phyloP scores from a whole-genome alignment of 2,888 invertebrate genomes.

The Pocota personata region DNA sequence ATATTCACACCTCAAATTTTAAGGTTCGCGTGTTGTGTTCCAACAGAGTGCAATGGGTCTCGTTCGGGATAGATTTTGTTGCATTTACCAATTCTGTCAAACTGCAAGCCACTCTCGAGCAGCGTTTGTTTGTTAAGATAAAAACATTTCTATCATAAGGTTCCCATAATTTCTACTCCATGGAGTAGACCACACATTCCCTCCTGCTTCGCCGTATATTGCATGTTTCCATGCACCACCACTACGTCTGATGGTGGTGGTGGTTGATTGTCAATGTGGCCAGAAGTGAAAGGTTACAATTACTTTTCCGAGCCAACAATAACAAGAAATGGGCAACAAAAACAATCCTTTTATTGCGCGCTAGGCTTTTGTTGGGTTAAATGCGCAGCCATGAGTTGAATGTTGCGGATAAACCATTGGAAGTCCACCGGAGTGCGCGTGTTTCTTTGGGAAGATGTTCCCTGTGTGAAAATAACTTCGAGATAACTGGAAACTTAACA shows the following conservation, averaged over 20 bases:
- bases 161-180: constrained; percentile 66
- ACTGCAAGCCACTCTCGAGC: constrained; percentile 22
- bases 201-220: constrained; percentile 36
- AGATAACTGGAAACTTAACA: constrained; percentile 72
- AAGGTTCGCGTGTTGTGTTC: constrained; percentile 54
- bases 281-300: constrained; percentile 74
- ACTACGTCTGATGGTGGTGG: neutral
- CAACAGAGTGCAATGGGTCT: neutral
- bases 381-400: constrained; percentile 37
- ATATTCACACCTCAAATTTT: constrained; percentile 68
- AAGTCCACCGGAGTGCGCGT: constrained; percentile 41
- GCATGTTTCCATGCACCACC: constrained; percentile 48
- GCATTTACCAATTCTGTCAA: constrained; percentile 51
- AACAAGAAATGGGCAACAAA: constrained; percentile 34
- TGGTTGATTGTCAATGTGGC: constrained; percentile 70
- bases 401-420: constrained; percentile 29
- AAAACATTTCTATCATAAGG: constrained; percentile 72
- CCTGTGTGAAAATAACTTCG: constrained; percentile 66
- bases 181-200: constrained; percentile 18
- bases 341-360: constrained; percentile 66
- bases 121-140: constrained; percentile 28
- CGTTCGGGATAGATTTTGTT: constrained; percentile 21
- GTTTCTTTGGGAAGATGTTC: constrained; percentile 63
- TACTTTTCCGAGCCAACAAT: constrained; percentile 66
- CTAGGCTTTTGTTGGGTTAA: constrained; percentile 51